These are phyloP conservation scores for Macaca nemestrina DNA, from an alignment of 2,113 vertebrate species.

Conservation along the genomic window DNA sequence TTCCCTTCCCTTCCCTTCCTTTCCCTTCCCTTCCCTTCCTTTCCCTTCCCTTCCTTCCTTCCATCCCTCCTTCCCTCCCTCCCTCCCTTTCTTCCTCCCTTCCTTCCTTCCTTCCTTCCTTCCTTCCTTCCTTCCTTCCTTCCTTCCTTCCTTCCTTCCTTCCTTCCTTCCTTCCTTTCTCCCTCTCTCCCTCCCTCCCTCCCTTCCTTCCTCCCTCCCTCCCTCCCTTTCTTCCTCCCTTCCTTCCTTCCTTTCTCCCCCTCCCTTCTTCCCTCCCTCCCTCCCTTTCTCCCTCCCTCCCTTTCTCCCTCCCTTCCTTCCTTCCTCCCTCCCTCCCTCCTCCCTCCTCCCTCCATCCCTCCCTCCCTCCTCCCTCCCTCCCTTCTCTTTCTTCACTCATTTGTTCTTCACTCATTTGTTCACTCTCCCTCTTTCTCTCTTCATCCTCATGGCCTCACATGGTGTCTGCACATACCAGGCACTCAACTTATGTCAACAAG, in stretches of 20 bases:
- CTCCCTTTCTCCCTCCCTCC: background rate
- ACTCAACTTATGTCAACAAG: background rate
- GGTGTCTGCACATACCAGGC: background rate
- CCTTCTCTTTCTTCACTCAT: background rate
- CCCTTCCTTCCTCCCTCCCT: no score
- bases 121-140: background rate
- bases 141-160: fast-evolving
- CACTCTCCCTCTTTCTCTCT: background rate
- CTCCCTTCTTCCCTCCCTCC: background rate
- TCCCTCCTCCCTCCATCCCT: background rate
- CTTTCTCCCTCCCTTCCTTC: no score
- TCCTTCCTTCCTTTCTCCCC: no score
- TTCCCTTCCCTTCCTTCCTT: no score
- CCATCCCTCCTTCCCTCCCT: background rate
- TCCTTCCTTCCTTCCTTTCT: no score
- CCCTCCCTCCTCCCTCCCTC: background rate
- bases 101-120: fast-evolving
- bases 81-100: no score
- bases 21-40: background rate
- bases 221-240: background rate
- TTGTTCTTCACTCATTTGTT: background rate
- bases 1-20: background rate
- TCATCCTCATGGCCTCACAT: background rate
- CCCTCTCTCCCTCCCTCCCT: no score
- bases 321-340: background rate